Percentiles rank a stretch among this genome's conserved stretches.
phyloP scores from a whole-genome alignment of 1,140 invertebrate genomes.

The Pseudomyrmex concolor region DNA sequence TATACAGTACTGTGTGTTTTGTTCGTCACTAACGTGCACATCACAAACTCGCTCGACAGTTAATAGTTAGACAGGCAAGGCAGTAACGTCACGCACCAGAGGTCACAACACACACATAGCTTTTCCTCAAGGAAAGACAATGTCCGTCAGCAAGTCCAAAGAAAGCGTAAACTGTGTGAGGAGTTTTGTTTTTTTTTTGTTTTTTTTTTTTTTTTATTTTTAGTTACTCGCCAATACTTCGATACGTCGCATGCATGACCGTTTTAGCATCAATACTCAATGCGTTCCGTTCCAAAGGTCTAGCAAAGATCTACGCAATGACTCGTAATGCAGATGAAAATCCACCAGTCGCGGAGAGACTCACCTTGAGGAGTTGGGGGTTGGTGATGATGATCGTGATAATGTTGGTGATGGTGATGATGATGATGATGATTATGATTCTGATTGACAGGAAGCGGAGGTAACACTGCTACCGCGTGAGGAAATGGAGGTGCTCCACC shows the following conservation, averaged over 20 bases:
- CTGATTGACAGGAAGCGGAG: slow-evolving; percentile 86
- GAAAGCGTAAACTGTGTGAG: slow-evolving; percentile 28
- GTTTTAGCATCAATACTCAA: slow-evolving; percentile 31
- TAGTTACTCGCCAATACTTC: not conserved
- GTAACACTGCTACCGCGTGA: slow-evolving; percentile 88
- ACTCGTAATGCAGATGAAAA: slow-evolving; percentile 15
- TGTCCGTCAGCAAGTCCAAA: not conserved
- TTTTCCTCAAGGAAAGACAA: slow-evolving; percentile 32
- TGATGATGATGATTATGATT: slow-evolving; percentile 81
- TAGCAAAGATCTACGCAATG: slow-evolving; percentile 24
- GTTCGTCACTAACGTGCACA: slow-evolving; percentile 56
- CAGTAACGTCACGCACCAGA: slow-evolving; percentile 25
- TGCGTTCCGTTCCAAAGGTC: not conserved
- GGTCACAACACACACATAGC: not conserved
- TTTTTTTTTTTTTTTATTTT: too few relatives aligned
- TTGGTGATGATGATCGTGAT: slow-evolving; percentile 83
- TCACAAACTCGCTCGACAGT: slow-evolving; percentile 2
- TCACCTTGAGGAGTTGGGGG: slow-evolving; percentile 86
- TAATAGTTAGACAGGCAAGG: not conserved
- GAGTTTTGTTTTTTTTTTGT: not conserved
- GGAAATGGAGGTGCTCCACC: slow-evolving; percentile 85
- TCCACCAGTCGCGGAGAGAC: slow-evolving; percentile 70
- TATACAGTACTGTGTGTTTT: slow-evolving; percentile 19
- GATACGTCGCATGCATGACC: slow-evolving; percentile 25
- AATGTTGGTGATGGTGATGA: slow-evolving; percentile 77